These are phyloP conservation scores for Aporophyla lueneburgensis DNA, from an alignment of 2,888 invertebrate genomes.

Conservation along the genomic window DNA sequence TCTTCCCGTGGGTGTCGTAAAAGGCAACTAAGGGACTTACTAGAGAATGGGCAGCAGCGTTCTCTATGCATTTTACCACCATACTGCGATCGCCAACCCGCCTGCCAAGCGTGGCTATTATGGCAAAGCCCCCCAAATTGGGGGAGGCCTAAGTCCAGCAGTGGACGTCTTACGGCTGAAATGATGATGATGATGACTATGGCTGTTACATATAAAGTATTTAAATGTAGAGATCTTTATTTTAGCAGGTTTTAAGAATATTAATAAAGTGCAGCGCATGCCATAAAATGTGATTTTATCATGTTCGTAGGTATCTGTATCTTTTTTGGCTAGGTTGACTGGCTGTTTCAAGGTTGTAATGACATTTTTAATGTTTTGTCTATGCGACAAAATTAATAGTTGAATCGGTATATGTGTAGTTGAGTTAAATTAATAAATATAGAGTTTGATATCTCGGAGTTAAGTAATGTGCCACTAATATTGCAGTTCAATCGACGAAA, in stretches of 20 bases:
- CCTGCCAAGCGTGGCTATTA: too few relatives aligned
- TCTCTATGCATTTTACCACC: too few relatives aligned
- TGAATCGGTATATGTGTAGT: background rate
- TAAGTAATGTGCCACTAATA: too few relatives aligned
- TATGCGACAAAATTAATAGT: background rate
- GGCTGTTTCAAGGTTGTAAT: background rate
- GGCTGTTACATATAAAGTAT: background rate
- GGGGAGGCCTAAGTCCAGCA: too few relatives aligned
- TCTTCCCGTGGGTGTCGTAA: too few relatives aligned
- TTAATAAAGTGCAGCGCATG: conserved; percentile 5
- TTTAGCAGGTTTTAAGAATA: conserved; percentile 11
- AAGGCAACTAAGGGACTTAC: too few relatives aligned
- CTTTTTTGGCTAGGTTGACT: background rate
- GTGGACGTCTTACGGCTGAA: too few relatives aligned
- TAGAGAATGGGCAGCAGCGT: too few relatives aligned
- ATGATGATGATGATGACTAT: too few relatives aligned
- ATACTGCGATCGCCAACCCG: too few relatives aligned
- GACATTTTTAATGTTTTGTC: background rate
- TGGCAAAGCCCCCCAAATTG: too few relatives aligned
- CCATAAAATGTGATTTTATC: conserved; percentile 11
- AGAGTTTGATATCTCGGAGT: background rate
- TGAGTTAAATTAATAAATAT: background rate
- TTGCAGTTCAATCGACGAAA: background rate
- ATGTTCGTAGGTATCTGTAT: background rate
- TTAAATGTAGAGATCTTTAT: conserved; percentile 6